These are phyloP conservation scores for Pyrgus malvae DNA, from an alignment of 2,888 invertebrate species.

Conservation along the genomic window DNA sequence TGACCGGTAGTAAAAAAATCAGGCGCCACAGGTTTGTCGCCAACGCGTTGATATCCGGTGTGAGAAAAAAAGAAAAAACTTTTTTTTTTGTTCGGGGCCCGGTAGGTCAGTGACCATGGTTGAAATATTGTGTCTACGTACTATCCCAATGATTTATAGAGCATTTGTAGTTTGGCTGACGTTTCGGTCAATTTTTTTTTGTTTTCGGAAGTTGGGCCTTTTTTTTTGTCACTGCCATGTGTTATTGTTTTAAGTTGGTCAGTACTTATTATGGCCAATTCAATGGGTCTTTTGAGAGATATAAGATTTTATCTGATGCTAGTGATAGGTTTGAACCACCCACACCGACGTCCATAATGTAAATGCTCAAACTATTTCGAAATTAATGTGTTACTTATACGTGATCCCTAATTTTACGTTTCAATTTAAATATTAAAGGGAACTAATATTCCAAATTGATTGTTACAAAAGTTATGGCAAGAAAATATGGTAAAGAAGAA, in stretches of 20 bases:
- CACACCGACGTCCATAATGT: too few relatives aligned
- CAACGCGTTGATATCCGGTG: constrained; percentile 72
- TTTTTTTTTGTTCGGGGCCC: constrained; percentile 39
- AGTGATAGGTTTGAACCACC: too few relatives aligned
- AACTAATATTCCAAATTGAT: too few relatives aligned
- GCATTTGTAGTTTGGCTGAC: constrained; percentile 40
- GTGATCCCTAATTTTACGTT: too few relatives aligned
- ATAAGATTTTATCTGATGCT: too few relatives aligned
- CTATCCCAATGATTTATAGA: constrained; percentile 66
- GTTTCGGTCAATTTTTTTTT: constrained; percentile 37
- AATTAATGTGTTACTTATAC: too few relatives aligned
- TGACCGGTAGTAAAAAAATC: constrained; percentile 41
- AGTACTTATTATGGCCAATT: too few relatives aligned
- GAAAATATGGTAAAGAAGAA: too few relatives aligned
- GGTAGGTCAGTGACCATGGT: constrained; percentile 60
- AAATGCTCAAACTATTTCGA: too few relatives aligned
- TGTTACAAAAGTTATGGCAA: too few relatives aligned
- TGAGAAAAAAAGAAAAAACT: constrained; percentile 34
- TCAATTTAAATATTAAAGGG: too few relatives aligned
- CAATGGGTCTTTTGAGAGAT: too few relatives aligned
- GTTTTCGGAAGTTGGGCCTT: constrained; percentile 44
- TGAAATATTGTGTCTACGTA: constrained; percentile 54
- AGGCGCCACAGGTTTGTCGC: constrained; percentile 75
- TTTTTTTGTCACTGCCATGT: constrained; percentile 18
- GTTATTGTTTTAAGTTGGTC: not conserved